A percentile compares a stretch with the other conserved stretches of the same genome.
These are phyloP conservation scores for Pao palembangensis DNA, from an alignment of 2,113 vertebrate species.

Conservation along the genomic window DNA sequence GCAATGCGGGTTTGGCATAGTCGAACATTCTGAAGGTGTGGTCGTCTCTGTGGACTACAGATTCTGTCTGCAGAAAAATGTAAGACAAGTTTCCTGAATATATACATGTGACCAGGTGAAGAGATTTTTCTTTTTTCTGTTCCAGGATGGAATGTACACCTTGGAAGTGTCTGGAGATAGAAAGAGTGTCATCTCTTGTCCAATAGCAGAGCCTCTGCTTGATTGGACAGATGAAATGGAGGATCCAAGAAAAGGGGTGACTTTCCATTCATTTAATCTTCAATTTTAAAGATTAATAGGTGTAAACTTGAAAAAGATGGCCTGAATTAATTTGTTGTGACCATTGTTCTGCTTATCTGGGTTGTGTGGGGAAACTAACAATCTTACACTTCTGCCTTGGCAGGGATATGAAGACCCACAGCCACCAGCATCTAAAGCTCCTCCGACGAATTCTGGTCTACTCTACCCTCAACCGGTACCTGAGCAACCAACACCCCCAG, in stretches of 20 bases:
- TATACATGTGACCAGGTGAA: not conserved
- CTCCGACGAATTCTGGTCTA: too few species aligned
- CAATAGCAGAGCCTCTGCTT: constrained; percentile 14
- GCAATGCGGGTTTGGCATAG: constrained; percentile 63
- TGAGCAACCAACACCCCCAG: too few species aligned
- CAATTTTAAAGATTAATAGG: too few species aligned
- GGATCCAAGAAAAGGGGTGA: not conserved
- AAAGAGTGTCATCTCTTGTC: constrained; percentile 60
- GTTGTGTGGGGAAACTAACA: too few species aligned
- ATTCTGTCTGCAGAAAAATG: constrained; percentile 63
- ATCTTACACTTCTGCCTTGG: too few species aligned
- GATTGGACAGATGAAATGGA: not conserved
- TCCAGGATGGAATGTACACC: constrained; percentile 67
- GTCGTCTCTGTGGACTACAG: constrained; percentile 57
- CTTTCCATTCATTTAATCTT: too few species aligned
- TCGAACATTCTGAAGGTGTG: constrained; percentile 56
- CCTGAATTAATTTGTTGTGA: too few species aligned
- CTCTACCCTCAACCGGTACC: too few species aligned
- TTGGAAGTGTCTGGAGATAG: constrained; percentile 49
- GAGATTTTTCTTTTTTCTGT: not conserved
- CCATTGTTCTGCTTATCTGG: too few species aligned
- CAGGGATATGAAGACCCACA: not conserved
- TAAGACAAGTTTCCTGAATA: not conserved
- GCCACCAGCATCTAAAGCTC: not conserved
- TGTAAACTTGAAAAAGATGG: too few species aligned